phyloP scores from a whole-genome alignment of 2,888 invertebrate species.

The Phalera bucephala region DNA sequence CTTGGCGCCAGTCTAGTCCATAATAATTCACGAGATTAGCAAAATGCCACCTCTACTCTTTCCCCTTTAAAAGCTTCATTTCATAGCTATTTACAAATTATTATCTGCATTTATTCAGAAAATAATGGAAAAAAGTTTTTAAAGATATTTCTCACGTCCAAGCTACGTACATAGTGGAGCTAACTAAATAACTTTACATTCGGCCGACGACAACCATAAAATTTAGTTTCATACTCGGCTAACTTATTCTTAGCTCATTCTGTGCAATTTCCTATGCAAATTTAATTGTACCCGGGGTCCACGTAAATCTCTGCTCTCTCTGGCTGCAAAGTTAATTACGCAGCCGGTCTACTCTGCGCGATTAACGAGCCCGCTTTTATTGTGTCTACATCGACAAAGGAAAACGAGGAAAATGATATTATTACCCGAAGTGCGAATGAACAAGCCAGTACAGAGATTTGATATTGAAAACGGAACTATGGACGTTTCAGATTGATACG shows the following conservation, averaged over 20 bases:
- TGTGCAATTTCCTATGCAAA: conserved; percentile 82
- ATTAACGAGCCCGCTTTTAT: conserved; percentile 74
- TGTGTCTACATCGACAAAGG: conserved; percentile 73
- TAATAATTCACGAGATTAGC: no score
- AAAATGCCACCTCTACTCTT: no score
- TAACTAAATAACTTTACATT: conserved; percentile 26
- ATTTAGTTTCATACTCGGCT: conserved; percentile 61
- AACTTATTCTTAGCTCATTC: conserved; percentile 78
- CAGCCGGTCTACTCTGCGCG: conserved; percentile 62
- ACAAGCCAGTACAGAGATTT: conserved; percentile 17
- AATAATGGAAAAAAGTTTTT: no score
- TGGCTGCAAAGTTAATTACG: conserved; percentile 79
- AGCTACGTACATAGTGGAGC: conserved; percentile 7
- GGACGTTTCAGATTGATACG: conserved; percentile 6
- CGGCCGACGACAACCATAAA: conserved; percentile 55
- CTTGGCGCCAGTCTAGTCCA: no score
- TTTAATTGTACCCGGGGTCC: conserved; percentile 80
- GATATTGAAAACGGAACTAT: conserved; percentile 21
- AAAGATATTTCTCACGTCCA: neutral
- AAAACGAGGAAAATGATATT: conserved; percentile 60
- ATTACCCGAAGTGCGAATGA: conserved; percentile 44
- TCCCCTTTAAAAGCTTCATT: no score
- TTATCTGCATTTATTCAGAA: no score
- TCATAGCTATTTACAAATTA: no score
- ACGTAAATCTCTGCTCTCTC: conserved; percentile 77